Conservation (phyloP, 2,113 vertebrate species). For the Oostethus manadensis region DNA sequence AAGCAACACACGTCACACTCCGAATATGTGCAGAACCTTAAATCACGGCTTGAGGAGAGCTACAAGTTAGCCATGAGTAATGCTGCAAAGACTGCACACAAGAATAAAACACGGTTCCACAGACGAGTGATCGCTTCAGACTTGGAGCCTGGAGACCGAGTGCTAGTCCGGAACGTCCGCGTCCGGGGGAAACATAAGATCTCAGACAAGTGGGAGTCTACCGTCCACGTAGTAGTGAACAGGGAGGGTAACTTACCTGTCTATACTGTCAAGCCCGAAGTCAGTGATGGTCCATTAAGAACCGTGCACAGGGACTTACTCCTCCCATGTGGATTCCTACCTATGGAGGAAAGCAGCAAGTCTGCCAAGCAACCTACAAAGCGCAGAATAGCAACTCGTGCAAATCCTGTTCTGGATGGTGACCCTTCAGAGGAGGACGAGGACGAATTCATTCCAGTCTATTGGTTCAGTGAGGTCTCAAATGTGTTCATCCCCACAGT, state of each 20-base stretch:
- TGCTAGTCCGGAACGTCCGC: neutral
- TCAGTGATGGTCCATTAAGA: neutral
- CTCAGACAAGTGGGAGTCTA: neutral
- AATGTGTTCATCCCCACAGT: neutral
- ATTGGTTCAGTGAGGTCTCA: neutral
- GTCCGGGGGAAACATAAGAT: neutral
- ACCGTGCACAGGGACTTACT: slow-evolving; percentile 9
- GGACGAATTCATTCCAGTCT: neutral
- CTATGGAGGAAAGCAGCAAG: neutral
- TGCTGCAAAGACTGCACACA: neutral
- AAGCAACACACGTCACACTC: too few relatives aligned
- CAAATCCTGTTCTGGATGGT: neutral
- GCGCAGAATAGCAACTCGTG: neutral
- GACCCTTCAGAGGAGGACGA: neutral
- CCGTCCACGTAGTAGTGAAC: neutral
- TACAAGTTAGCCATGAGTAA: neutral
- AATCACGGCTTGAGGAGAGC: neutral
- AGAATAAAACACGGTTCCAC: neutral
- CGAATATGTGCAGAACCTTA: too few relatives aligned
- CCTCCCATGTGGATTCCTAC: neutral
- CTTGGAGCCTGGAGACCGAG: neutral
- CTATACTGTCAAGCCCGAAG: neutral
- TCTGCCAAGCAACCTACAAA: neutral
- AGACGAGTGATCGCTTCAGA: neutral
- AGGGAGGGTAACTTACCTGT: neutral